These are phyloP conservation scores for Chondrilla cf. caribensis DNA, from an alignment of 37 sponge, comb jelly and placozoan species.

Conservation along the genomic window DNA sequence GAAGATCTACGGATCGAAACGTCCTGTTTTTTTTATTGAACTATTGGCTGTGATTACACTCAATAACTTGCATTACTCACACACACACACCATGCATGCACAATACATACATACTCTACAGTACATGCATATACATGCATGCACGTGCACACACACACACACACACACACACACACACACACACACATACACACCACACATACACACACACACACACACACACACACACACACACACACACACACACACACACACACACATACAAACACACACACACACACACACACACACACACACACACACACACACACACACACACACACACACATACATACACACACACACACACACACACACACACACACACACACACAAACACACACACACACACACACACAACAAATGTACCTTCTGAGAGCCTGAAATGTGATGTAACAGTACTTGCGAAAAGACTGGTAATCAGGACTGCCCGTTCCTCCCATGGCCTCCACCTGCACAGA, in stretches of 20 bases:
- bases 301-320: background rate
- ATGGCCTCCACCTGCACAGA: conserved; percentile 53
- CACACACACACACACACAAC: background rate
- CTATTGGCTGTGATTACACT: no score
- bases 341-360: conserved; percentile 11
- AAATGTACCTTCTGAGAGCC: conserved; percentile 86
- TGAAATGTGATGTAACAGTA: conserved; percentile 98
- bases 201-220: background rate
- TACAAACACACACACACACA: background rate
- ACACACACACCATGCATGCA: background rate
- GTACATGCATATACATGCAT: background rate
- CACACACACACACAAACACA: background rate
- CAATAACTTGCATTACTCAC: background rate
- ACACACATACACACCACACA: background rate
- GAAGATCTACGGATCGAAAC: no score
- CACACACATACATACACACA: background rate
- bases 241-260: conserved; percentile 11
- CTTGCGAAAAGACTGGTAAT: conserved; percentile 90
- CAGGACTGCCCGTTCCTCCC: conserved; percentile 78
- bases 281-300: background rate
- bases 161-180: background rate
- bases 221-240: background rate
- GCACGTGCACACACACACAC: background rate
- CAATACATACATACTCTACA: background rate
- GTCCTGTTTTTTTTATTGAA: no score